A percentile compares a stretch with the other conserved stretches of the same genome.
phyloP scores from a whole-genome alignment of 2,113 vertebrate species.

The Barbus barbus region DNA sequence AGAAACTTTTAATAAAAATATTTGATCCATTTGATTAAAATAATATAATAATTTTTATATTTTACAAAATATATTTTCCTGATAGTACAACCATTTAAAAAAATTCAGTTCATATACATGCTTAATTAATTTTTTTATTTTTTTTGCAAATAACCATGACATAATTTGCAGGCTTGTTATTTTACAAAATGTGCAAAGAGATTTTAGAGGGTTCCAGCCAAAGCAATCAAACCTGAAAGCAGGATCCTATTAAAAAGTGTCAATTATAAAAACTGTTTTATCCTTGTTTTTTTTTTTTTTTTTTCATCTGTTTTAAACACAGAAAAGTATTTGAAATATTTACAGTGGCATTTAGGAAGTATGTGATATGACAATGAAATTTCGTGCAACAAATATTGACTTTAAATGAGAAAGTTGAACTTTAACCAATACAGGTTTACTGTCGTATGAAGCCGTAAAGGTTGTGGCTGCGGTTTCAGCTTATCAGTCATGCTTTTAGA shows the following conservation, averaged over 20 bases:
- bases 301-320: not conserved
- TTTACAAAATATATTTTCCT: no score
- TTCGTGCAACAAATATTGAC: not conserved
- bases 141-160: not conserved
- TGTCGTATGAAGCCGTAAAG: not conserved
- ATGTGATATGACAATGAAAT: not conserved
- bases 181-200: constrained; percentile 3
- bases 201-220: not conserved
- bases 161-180: no score
- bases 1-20: no score
- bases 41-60: no score
- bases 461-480: not conserved
- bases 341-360: constrained; percentile 5
- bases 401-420: no score
- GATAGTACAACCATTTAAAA: not conserved
- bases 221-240: not conserved
- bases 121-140: no score
- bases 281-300: not conserved
- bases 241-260: not conserved
- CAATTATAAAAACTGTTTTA: no score
- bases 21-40: no score
- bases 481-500: not conserved
- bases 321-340: not conserved
- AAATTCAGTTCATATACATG: no score
- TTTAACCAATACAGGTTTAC: not conserved